phyloP scores from a whole-genome alignment of 2,113 vertebrate genomes.

The Saguinus midas region DNA sequence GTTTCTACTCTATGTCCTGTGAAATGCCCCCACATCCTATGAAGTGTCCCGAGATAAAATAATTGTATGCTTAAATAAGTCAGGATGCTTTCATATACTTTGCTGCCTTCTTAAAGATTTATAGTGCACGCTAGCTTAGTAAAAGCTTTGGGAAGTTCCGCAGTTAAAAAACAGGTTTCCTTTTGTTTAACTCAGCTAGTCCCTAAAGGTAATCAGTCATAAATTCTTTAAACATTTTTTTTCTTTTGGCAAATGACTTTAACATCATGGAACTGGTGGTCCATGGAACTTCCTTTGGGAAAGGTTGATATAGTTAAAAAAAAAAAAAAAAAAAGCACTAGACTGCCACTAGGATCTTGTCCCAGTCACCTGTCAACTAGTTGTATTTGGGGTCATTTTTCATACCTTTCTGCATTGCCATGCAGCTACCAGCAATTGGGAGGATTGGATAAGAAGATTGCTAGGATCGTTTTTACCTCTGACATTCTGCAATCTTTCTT shows the following conservation, averaged over 20 bases:
- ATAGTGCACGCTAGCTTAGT: slow-evolving; percentile 8
- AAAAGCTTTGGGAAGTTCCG: slow-evolving; percentile 50
- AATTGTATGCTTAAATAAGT: slow-evolving; percentile 35
- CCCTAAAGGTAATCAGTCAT: slow-evolving; percentile 65
- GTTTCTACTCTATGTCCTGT: background rate
- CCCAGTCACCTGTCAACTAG: background rate
- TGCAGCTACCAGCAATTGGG: background rate
- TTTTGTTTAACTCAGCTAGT: slow-evolving; percentile 64
- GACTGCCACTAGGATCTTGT: background rate
- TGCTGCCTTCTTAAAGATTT: slow-evolving; percentile 64
- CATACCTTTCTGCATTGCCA: background rate
- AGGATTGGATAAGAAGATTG: background rate
- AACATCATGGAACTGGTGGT: slow-evolving; percentile 18
- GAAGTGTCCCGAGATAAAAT: slow-evolving; percentile 18
- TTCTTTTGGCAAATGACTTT: slow-evolving; percentile 47
- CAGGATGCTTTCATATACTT: slow-evolving; percentile 37
- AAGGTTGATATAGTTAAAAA: slow-evolving; percentile 34
- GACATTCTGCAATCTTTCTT: slow-evolving; percentile 28
- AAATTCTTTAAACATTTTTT: slow-evolving; percentile 54
- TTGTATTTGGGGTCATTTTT: background rate
- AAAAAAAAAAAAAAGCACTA: background rate
- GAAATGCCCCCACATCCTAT: background rate
- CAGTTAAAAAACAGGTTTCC: slow-evolving; percentile 61
- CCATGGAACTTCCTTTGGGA: slow-evolving; percentile 63
- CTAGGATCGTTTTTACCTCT: background rate